Conservation (phyloP, 2,888 invertebrate species). For the Drosophila hawaiiensis region DNA sequence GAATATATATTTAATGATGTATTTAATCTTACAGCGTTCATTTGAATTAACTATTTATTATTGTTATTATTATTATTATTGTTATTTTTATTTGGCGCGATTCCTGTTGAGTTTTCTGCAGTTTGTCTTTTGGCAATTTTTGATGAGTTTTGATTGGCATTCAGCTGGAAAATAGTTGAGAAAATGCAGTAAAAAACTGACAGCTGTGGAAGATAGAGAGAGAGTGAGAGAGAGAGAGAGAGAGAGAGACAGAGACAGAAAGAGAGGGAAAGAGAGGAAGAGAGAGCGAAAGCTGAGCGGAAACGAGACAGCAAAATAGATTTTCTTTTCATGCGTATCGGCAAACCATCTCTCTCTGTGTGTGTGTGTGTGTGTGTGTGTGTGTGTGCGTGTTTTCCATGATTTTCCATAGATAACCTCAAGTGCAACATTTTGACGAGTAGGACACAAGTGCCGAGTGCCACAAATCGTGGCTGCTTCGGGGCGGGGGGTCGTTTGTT, state of each 20-base stretch:
- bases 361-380: not conserved
- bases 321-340: constrained; percentile 42
- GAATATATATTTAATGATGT: too few relatives aligned
- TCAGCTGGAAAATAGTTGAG: not conserved
- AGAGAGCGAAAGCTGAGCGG: not conserved
- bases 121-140: not conserved
- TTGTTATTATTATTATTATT: not conserved
- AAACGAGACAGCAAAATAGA: constrained; percentile 6
- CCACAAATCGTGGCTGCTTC: constrained; percentile 15
- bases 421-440: constrained; percentile 66
- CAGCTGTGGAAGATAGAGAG: not conserved
- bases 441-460: constrained; percentile 38
- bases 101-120: not conserved
- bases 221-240: not conserved
- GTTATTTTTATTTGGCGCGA: not conserved
- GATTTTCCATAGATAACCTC: constrained; percentile 73
- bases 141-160: not conserved
- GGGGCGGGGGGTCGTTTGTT: constrained; percentile 44
- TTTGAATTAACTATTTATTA: too few relatives aligned
- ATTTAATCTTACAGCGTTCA: too few relatives aligned
- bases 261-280: not conserved
- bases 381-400: constrained; percentile 6
- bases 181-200: not conserved
- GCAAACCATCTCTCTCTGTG: not conserved
- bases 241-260: not conserved